A percentile compares a stretch with the other conserved stretches of the same genome.
These are phyloP conservation scores for Agonopterix heracliana DNA, from an alignment of 2,888 invertebrate species.

Conservation along the genomic window DNA sequence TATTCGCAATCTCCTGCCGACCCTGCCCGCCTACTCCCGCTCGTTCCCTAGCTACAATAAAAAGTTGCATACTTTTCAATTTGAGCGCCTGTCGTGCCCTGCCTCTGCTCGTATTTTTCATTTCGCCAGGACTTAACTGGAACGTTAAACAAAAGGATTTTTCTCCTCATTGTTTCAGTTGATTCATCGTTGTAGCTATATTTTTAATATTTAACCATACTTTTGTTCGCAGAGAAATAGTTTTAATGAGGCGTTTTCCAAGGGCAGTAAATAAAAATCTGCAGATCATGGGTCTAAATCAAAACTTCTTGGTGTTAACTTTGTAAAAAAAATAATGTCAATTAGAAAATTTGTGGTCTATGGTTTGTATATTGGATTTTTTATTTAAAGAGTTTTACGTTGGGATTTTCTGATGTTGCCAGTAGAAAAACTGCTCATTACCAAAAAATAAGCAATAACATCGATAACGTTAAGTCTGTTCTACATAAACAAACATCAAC, in stretches of 20 bases:
- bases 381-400: no score
- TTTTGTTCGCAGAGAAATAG: background rate
- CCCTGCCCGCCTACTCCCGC: constrained; percentile 20
- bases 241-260: background rate
- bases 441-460: no score
- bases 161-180: constrained; percentile 49
- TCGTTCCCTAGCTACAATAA: constrained; percentile 36
- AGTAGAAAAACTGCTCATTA: no score
- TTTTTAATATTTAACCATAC: background rate
- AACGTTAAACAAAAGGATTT: constrained; percentile 58
- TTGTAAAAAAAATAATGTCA: no score
- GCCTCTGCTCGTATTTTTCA: constrained; percentile 54
- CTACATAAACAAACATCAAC: no score
- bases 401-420: no score
- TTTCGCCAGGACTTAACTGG: constrained; percentile 43
- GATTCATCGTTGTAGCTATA: constrained; percentile 17
- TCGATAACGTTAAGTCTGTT: no score
- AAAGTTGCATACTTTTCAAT: constrained; percentile 63
- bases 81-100: constrained; percentile 42
- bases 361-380: no score
- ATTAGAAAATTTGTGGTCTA: no score
- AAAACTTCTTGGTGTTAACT: no score
- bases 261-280: no score
- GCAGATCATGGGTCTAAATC: no score
- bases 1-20: constrained; percentile 42